Evolutionary conservation across 2,797 vertebrate species (phyloP).

Genomic region (Phylloscopus collybita): DNA sequence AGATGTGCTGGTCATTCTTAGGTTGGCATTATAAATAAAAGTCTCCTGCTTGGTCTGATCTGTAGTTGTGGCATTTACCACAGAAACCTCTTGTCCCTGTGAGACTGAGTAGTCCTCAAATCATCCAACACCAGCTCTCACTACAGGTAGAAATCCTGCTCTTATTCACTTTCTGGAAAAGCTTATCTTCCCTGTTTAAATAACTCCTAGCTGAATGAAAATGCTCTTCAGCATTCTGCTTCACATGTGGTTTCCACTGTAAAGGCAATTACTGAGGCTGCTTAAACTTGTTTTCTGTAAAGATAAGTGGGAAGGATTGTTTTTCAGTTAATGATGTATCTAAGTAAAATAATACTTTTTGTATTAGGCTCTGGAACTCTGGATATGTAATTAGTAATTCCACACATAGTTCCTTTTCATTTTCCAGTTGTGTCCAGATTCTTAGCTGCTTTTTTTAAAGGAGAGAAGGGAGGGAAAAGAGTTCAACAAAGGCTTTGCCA

Average conservation of each 20-base stretch:
- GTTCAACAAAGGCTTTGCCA: not conserved
- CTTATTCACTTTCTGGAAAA: not conserved
- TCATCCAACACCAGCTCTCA: not conserved
- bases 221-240: not conserved
- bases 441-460: not conserved
- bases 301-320: not conserved
- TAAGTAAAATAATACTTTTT: not conserved
- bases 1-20: not conserved
- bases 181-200: not conserved
- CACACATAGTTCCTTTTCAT: not conserved
- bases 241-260: not conserved
- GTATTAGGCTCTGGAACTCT: not conserved
- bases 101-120: not conserved
- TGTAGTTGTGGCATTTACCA: not conserved
- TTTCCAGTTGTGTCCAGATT: not conserved
- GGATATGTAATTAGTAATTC: not conserved
- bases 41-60: not conserved
- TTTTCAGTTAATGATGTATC: not conserved
- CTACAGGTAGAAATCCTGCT: not conserved
- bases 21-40: not conserved
- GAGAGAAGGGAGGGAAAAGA: not conserved
- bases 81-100: not conserved
- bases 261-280: not conserved
- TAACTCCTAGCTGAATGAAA: not conserved
- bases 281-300: not conserved